Evolutionary conservation across 2,797 vertebrate species (phyloP), one percentile per base, ranked within the genome.

Genomic region (Antennarius maculatus): DNA sequence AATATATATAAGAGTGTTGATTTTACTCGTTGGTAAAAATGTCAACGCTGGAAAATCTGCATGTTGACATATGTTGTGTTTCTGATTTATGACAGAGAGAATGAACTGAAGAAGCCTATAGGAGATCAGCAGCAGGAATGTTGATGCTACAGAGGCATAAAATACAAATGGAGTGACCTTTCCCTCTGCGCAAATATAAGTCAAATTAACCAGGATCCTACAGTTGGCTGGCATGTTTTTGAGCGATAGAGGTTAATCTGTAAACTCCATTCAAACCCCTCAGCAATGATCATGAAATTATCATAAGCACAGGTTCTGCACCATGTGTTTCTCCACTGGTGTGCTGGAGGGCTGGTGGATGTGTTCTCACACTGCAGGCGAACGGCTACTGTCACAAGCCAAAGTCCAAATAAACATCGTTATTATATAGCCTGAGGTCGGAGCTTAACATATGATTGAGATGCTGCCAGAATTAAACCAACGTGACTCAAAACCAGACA

Each of bases 361-460:
- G 14, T 62, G 71, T 50, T 79, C 80, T 76, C 23, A 69, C 50
- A 69, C 77, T 65, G 74, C 78, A 56, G 81, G 78, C 61, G 31
- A 57, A 69, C 67, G 63, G 42, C 72, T 58, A 52, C 46, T 42
- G 66, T 83, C 67, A 69, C 76, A 65, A 79, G 71, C 61, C 64
- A 54, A 64, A 57, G 79, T 83, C 66, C 74, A 85, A 83, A 85
- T 80, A 83, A 83, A 81, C 83, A 85, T 82, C 79, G 82, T 86
- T 89, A 86, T 79, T 81, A 74, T 59, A 63, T 71, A 84, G 77
- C 80, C 84, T 72, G 34, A 50, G 73, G 86, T 79, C 51, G 61
- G 52, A 81, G 61, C 76, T 83, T 81, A 71, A 67, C 72, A 66
- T 79, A 45, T 48, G 61, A 78, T 78, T 61, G 71, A 66, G 76